These are phyloP conservation scores for Erebia aethiops DNA, from an alignment of 2,888 invertebrate species.

Conservation along the genomic window DNA sequence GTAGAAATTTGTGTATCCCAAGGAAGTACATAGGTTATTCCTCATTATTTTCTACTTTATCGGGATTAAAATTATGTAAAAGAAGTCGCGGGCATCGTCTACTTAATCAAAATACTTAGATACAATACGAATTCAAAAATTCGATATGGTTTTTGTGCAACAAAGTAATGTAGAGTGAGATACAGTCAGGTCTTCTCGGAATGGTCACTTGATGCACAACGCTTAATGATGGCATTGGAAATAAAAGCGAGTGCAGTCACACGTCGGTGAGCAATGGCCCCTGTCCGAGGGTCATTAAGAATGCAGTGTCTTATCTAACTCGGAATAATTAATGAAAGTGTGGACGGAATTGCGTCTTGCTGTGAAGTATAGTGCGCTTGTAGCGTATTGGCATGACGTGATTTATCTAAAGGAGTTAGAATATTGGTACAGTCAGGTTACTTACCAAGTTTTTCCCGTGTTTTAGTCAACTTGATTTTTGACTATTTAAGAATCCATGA, in stretches of 20 bases:
- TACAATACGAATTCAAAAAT: not conserved
- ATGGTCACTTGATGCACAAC: constrained; percentile 45
- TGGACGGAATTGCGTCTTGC: constrained; percentile 70
- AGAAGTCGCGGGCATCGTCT: too few species aligned
- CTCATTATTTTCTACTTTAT: too few species aligned
- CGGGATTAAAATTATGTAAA: too few species aligned
- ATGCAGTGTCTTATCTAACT: constrained; percentile 81
- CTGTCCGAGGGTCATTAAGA: constrained; percentile 72
- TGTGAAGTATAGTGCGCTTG: constrained; percentile 56
- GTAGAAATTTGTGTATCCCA: too few species aligned
- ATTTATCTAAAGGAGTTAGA: not conserved
- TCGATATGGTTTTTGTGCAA: not conserved
- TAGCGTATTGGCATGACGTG: constrained; percentile 34
- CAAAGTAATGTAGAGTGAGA: not conserved
- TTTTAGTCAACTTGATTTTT: too few species aligned
- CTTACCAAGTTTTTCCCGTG: too few species aligned
- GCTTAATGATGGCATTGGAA: constrained; percentile 58
- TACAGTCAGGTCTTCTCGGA: constrained; percentile 20
- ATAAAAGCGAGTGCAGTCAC: constrained; percentile 55
- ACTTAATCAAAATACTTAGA: not conserved
- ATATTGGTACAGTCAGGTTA: too few species aligned
- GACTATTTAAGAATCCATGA: too few species aligned
- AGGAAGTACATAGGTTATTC: too few species aligned
- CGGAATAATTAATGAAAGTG: constrained; percentile 81
- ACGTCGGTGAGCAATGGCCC: constrained; percentile 74